Evolutionary conservation across 2,113 vertebrate species (phyloP).

Genomic region (Pollimyrus isidori): DNA sequence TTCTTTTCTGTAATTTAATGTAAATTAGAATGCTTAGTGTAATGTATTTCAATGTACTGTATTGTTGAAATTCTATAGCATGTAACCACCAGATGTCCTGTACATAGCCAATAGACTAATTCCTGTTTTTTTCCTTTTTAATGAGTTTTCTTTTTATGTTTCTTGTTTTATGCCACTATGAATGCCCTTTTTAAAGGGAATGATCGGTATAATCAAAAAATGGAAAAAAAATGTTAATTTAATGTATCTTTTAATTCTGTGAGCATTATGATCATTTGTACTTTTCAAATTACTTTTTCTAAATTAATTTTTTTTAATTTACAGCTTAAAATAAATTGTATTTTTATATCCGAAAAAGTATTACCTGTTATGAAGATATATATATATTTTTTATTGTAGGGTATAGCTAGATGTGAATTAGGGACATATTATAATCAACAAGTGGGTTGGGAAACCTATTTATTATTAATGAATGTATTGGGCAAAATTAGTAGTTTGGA

Average conservation of each 20-base stretch:
- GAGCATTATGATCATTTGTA: neutral
- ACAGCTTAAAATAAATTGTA: neutral
- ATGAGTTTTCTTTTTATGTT: neutral
- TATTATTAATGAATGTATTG: neutral
- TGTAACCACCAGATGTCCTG: neutral
- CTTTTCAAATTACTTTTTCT: neutral
- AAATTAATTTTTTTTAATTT: neutral
- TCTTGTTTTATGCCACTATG: neutral
- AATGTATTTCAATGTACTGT: slow-evolving; percentile 1
- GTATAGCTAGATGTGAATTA: neutral
- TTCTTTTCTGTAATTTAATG: slow-evolving; percentile 12
- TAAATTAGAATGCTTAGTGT: slow-evolving; percentile 12
- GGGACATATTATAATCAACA: neutral
- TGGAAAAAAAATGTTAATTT: neutral
- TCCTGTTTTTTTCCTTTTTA: neutral
- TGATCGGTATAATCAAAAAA: neutral
- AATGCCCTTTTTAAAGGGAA: neutral
- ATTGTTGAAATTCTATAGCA: neutral
- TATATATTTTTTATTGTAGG: neutral
- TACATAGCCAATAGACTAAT: neutral
- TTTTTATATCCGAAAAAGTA: neutral
- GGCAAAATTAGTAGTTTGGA: neutral
- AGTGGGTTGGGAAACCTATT: neutral
- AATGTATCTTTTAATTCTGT: neutral
- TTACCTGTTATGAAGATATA: neutral